Percentiles rank a stretch among this genome's conserved stretches.
Conservation (phyloP, 2,888 invertebrate genomes). For the Netelia melanura region DNA sequence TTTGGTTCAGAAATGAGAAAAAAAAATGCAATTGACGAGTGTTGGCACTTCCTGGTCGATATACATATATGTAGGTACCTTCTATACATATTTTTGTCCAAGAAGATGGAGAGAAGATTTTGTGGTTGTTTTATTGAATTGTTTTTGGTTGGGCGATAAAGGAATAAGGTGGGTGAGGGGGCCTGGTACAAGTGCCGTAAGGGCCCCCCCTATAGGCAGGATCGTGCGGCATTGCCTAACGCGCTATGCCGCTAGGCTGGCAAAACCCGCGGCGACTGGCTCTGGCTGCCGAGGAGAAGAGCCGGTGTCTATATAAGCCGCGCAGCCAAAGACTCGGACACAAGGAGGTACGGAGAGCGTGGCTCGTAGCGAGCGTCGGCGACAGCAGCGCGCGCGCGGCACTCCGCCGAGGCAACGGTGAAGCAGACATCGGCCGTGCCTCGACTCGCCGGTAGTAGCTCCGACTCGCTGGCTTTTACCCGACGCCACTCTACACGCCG, state of each 20-base stretch:
- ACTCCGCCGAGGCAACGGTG: conserved; percentile 64
- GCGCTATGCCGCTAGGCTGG: conserved; percentile 73
- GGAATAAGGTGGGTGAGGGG: conserved; percentile 4
- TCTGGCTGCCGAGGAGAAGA: conserved; percentile 68
- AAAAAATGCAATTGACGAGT: neutral
- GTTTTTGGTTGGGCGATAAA: neutral
- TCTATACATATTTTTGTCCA: conserved; percentile 8
- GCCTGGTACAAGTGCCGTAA: conserved; percentile 49
- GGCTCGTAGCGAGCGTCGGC: conserved; percentile 63
- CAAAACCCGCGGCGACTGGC: conserved; percentile 79
- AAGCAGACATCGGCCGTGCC: conserved; percentile 63
- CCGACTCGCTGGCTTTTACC: conserved; percentile 68
- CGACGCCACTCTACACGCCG: conserved; percentile 74
- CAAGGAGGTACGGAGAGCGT: conserved; percentile 49
- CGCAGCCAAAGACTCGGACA: conserved; percentile 69
- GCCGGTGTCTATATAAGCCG: conserved; percentile 65
- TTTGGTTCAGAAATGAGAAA: neutral
- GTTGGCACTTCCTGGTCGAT: conserved; percentile 52
- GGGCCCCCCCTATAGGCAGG: conserved; percentile 67
- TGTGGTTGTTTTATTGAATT: conserved; percentile 13
- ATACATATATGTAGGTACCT: neutral
- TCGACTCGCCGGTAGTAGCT: conserved; percentile 39
- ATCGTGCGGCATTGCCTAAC: conserved; percentile 69
- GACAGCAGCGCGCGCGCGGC: conserved; percentile 72
- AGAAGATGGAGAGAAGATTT: conserved; percentile 30